These are phyloP conservation scores for Peromyscus leucopus DNA, from an alignment of 2,113 vertebrate species.

Conservation along the genomic window DNA sequence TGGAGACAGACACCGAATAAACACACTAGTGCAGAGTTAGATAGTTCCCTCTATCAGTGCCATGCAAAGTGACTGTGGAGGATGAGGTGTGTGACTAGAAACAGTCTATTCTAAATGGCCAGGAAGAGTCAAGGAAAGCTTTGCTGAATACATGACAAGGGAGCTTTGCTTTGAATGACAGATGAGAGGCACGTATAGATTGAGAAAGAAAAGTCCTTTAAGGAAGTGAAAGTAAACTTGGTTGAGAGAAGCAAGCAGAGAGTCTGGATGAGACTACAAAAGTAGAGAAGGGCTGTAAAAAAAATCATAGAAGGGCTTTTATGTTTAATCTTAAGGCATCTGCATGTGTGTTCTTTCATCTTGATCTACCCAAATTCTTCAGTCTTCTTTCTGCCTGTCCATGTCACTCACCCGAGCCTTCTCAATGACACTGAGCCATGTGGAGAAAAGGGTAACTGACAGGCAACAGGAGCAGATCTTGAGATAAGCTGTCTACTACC, in stretches of 20 bases:
- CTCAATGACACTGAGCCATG: fast-evolving
- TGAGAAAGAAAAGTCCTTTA: neutral
- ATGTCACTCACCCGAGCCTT: neutral
- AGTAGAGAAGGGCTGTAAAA: too few relatives aligned
- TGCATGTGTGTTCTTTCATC: neutral
- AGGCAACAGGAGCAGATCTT: neutral
- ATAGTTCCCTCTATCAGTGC: neutral
- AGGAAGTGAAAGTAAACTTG: neutral
- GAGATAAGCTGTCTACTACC: fast-evolving
- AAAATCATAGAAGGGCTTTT: neutral
- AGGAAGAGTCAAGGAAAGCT: neutral
- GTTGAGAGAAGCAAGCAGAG: neutral
- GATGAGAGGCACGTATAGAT: neutral
- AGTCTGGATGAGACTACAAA: neutral
- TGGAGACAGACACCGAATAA: neutral
- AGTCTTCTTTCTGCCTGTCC: neutral
- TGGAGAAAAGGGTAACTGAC: neutral
- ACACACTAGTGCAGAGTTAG: neutral
- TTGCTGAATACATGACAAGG: neutral
- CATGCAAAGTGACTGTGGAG: neutral
- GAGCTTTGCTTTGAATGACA: neutral
- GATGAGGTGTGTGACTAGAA: neutral
- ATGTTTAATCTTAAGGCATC: neutral
- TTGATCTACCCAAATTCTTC: neutral
- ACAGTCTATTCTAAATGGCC: neutral